phyloP scores from a whole-genome alignment of 2,113 vertebrate species.

The Seriola quinqueradiata region DNA sequence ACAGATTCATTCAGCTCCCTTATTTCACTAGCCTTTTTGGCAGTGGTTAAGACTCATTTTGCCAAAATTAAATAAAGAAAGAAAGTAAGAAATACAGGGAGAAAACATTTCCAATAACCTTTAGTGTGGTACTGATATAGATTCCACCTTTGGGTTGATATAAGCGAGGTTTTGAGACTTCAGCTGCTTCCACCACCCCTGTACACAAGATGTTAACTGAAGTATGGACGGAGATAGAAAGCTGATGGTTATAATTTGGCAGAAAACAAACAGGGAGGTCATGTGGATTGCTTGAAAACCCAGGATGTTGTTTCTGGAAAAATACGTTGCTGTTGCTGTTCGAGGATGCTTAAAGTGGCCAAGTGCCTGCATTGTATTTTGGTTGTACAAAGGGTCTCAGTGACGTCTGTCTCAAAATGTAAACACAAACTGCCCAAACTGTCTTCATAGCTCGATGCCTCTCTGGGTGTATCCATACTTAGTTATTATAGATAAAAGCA shows the following conservation, averaged over 20 bases:
- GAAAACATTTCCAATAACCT: not conserved
- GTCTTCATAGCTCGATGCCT: not conserved
- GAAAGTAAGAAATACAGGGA: too few relatives aligned
- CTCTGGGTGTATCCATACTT: not conserved
- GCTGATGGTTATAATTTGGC: not conserved
- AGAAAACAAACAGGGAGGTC: not conserved
- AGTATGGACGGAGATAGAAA: not conserved
- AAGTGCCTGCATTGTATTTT: not conserved
- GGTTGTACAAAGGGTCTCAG: not conserved
- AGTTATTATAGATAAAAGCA: not conserved
- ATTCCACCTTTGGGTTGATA: not conserved
- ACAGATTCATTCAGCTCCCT: not conserved
- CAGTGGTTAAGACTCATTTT: not conserved
- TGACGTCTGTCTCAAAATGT: not conserved
- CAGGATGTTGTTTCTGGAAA: not conserved
- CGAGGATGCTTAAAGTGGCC: not conserved
- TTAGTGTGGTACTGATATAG: too few relatives aligned
- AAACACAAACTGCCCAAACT: not conserved
- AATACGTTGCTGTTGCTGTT: not conserved
- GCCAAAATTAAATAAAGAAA: not conserved
- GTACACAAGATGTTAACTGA: not conserved
- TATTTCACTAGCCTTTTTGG: not conserved
- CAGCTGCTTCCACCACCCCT: not conserved
- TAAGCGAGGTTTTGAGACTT: not conserved
- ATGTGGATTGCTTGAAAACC: not conserved